Conservation (phyloP, 2,797 vertebrate species). For the Etheostoma perlongum region DNA sequence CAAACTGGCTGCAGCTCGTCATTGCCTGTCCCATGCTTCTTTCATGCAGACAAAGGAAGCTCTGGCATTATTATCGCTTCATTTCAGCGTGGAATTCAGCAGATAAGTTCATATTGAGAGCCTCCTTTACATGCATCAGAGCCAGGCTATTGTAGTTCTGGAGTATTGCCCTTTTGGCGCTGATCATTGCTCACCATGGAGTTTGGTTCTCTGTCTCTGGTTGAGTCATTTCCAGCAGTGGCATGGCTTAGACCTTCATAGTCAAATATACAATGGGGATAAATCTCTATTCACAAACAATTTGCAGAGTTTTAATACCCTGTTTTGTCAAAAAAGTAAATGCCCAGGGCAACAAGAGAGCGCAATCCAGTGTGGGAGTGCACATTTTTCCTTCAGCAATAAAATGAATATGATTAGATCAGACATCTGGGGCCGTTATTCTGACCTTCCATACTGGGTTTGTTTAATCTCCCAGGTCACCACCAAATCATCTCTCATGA, state of each 20-base stretch:
- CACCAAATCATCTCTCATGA: constrained; percentile 67
- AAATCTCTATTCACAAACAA: constrained; percentile 60
- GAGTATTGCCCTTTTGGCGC: constrained; percentile 61
- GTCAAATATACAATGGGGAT: constrained; percentile 60
- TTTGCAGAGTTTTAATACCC: constrained; percentile 54
- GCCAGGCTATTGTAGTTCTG: constrained; percentile 66
- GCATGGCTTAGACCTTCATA: constrained; percentile 53
- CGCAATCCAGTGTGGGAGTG: constrained; percentile 8
- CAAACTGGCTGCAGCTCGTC: constrained; percentile 63
- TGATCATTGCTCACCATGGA: constrained; percentile 30
- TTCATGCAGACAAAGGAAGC: constrained; percentile 66
- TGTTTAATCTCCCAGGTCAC: constrained; percentile 72
- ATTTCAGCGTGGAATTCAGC: constrained; percentile 66
- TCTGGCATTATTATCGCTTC: constrained; percentile 67
- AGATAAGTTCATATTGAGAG: constrained; percentile 69
- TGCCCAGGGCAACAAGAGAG: constrained; percentile 2
- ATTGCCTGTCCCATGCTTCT: constrained; percentile 43
- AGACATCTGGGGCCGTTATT: constrained; percentile 54
- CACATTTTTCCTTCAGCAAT: constrained; percentile 41
- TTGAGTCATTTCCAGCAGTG: constrained; percentile 63
- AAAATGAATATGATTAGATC: constrained; percentile 66
- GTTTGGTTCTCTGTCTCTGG: constrained; percentile 50
- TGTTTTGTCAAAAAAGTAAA: constrained; percentile 47
- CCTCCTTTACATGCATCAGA: constrained; percentile 42
- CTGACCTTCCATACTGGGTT: constrained; percentile 59